Evolutionary conservation across 1,140 invertebrate genomes (phyloP), one percentile per base, ranked within the genome.

Genomic region (Tribolium castaneum): DNA sequence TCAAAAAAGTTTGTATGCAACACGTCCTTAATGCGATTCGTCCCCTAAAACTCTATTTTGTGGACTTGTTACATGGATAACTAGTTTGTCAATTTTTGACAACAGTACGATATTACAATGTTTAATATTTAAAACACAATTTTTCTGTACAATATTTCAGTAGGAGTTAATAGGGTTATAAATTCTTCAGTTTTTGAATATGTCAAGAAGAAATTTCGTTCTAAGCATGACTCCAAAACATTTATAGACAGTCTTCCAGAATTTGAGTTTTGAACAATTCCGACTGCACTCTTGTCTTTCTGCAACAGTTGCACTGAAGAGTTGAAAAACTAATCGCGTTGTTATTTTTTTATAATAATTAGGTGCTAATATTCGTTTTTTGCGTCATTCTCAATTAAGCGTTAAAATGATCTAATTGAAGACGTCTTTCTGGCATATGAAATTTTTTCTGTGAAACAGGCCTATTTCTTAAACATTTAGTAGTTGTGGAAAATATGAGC

Each of bases 121-220:
- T n/a, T n/a, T n/a, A 56, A 54, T 78, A 78, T 73, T 73, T 78
- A 54, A 78, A 78, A 16, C 66, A 51, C 16, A 78, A 25, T n/a
- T 73, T 39, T 59, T 59, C 10, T 3, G 12, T 5, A 16, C 50
- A 78, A 45, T 70, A 70, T 35, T 50, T 14, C 22, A 59, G 3
- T 30, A 78, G 59, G 35, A 51, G 9, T 25, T 13, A 16, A 78
- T 54, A 12, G 76, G 2, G 49, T 50, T 14, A 13, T 30, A 19
- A 78, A 22, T 5, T 25, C 76, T 5, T 78, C 76, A 39, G 35
- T 56, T 14, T 70, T 78, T 22, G 70, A 78, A 22, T 73, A 74
- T 19, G 66, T 70, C 10, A 70, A 5, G 22, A 70, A 70, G 16
- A 45, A 70, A 9, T 70, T 16, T 39, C 9, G 25, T 16, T 50